A percentile compares a stretch with the other conserved stretches of the same genome.
Evolutionary conservation across 2,888 invertebrate species (phyloP).

Genomic region (Congeria kusceri): DNA sequence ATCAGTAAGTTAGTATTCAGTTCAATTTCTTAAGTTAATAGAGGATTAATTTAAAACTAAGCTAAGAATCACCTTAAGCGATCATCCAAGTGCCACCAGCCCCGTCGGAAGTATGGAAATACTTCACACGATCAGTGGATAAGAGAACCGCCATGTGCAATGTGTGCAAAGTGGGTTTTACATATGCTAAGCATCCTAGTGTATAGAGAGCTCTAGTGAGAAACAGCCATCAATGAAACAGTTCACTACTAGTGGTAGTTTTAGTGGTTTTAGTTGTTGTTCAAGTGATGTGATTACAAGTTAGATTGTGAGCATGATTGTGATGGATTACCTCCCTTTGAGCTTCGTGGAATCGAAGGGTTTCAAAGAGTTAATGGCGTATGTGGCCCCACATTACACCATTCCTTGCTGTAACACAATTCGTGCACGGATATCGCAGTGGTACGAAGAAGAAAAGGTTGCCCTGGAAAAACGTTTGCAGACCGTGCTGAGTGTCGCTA

Average conservation of each 20-base stretch:
- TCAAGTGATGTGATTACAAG: neutral
- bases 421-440: conserved; percentile 16
- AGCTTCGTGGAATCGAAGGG: conserved; percentile 14
- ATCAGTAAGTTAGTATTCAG: too few species aligned
- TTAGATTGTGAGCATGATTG: neutral
- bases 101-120: conserved; percentile 14
- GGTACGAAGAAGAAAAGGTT: conserved; percentile 13
- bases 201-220: neutral
- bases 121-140: conserved; percentile 4
- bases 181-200: conserved; percentile 5
- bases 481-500: neutral
- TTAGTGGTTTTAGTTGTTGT: neutral
- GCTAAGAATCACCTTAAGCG: too few species aligned
- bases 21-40: too few species aligned
- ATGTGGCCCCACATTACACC: conserved; percentile 18
- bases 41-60: too few species aligned
- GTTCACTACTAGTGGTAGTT: neutral
- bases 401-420: conserved; percentile 20
- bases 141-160: neutral
- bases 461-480: conserved; percentile 1
- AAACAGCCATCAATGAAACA: conserved; percentile 2
- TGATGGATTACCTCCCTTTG: conserved; percentile 4
- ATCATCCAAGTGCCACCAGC: too few species aligned
- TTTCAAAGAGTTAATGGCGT: conserved; percentile 9
- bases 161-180: neutral